Conservation (phyloP, 2,797 vertebrate genomes). For the Sorex maritimensis region DNA sequence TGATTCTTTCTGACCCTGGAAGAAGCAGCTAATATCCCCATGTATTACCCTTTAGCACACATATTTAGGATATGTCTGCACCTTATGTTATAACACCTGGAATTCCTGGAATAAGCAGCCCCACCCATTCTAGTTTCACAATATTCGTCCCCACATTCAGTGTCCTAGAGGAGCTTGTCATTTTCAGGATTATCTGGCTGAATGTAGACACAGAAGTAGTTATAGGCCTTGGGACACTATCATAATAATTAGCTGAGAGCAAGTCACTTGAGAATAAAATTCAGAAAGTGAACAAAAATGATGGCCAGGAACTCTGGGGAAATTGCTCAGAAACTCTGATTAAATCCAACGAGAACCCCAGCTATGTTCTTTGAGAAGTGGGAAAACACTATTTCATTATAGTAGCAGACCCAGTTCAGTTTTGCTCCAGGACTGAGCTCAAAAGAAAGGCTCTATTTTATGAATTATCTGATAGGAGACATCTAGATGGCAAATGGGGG, state of each 20-base stretch:
- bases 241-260: too few species aligned
- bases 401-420: too few species aligned
- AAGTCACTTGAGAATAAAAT: neutral
- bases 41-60: neutral
- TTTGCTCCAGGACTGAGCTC: too few species aligned
- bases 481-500: too few species aligned
- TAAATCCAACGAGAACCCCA: too few species aligned
- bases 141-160: neutral
- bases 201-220: neutral
- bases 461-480: too few species aligned
- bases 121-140: neutral
- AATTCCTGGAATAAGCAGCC: neutral
- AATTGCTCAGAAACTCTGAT: neutral
- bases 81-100: neutral
- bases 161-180: neutral
- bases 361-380: too few species aligned
- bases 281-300: neutral
- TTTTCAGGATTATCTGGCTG: neutral
- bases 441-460: too few species aligned
- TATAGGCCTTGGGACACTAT: neutral
- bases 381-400: too few species aligned
- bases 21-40: neutral
- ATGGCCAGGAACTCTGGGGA: neutral
- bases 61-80: neutral
- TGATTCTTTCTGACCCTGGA: neutral